Percentiles rank a stretch among this genome's conserved stretches.
phyloP scores from a whole-genome alignment of 2,888 invertebrate species.

The Hypena proboscidalis region DNA sequence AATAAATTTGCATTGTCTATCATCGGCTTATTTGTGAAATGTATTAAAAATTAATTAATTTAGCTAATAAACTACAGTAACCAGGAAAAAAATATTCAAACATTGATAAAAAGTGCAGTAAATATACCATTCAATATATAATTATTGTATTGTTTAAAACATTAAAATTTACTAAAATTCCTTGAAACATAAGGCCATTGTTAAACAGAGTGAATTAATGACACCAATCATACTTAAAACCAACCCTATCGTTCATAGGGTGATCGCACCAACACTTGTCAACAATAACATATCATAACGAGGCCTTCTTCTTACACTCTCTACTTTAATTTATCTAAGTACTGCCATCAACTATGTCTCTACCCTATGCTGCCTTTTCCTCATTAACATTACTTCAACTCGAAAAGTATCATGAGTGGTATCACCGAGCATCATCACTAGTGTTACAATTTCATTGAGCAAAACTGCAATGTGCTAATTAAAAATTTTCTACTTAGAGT shows the following conservation, averaged over 20 bases:
- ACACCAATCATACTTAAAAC: slow-evolving; percentile 12
- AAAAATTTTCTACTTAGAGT: too few species aligned
- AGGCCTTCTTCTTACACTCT: slow-evolving; percentile 38
- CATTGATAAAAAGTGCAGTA: too few species aligned
- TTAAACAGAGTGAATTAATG: slow-evolving; percentile 27
- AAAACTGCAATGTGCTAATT: too few species aligned
- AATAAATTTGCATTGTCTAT: too few species aligned
- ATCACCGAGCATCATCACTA: slow-evolving; percentile 3
- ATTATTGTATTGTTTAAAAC: too few species aligned
- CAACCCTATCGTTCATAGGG: slow-evolving; percentile 24
- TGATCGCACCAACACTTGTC: slow-evolving; percentile 34
- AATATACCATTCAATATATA: background rate
- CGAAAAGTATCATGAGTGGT: slow-evolving; percentile 16
- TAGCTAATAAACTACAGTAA: too few species aligned
- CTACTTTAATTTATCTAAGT: slow-evolving; percentile 65
- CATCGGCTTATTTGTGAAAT: too few species aligned
- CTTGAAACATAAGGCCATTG: background rate
- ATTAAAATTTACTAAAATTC: background rate
- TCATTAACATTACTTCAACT: slow-evolving; percentile 30
- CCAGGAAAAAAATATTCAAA: too few species aligned
- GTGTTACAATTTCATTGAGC: background rate
- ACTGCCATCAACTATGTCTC: slow-evolving; percentile 50
- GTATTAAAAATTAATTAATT: too few species aligned
- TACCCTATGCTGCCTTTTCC: slow-evolving; percentile 41
- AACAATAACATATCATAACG: slow-evolving; percentile 46